Evolutionary conservation across 2,888 invertebrate species (phyloP).

Genomic region (Lasioglossum malachurum): DNA sequence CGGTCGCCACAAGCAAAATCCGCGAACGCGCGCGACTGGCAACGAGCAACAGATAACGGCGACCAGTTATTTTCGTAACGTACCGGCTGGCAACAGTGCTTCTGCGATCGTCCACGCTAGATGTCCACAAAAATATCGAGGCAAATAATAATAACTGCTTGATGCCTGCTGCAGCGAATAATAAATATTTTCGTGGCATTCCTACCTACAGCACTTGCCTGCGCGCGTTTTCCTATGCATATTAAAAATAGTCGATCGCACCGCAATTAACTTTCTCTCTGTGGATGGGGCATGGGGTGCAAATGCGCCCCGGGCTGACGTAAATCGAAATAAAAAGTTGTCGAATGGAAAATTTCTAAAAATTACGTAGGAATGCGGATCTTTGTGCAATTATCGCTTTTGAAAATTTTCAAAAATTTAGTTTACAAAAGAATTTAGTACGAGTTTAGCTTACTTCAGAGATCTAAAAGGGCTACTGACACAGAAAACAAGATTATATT

Average conservation of each 20-base stretch:
- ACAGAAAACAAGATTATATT: no score
- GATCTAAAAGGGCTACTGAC: no score
- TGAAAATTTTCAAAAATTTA: no score
- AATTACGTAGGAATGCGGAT: no score
- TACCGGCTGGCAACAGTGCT: constrained; percentile 79
- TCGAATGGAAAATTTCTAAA: no score
- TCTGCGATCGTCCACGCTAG: constrained; percentile 58
- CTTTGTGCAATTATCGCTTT: no score
- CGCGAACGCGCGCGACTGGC: constrained; percentile 60
- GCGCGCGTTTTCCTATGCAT: not conserved
- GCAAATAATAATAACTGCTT: not conserved
- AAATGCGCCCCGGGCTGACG: no score
- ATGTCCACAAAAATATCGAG: constrained; percentile 21
- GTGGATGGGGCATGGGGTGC: no score
- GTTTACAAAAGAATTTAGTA: no score
- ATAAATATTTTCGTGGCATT: not conserved
- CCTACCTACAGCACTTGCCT: not conserved
- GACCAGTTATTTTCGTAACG: constrained; percentile 79
- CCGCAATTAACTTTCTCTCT: not conserved
- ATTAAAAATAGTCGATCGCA: not conserved
- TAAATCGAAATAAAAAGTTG: no score
- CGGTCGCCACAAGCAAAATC: constrained; percentile 28
- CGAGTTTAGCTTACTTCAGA: no score
- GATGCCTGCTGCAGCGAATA: not conserved
- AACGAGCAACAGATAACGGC: constrained; percentile 76